Conservation (phyloP, 2,113 vertebrate genomes). For the Cheilinus undulatus region DNA sequence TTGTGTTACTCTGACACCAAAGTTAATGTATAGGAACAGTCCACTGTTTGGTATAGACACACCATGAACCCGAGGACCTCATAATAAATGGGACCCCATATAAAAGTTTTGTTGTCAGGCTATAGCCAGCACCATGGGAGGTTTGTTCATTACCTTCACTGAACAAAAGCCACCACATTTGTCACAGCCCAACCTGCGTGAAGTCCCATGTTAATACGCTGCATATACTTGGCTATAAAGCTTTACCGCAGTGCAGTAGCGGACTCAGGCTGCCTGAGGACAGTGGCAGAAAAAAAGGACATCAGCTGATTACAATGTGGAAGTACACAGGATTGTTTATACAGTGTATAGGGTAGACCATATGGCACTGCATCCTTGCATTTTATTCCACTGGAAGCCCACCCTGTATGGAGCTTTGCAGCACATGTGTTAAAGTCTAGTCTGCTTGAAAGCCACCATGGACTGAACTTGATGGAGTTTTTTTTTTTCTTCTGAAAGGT, state of each 20-base stretch:
- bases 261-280: neutral
- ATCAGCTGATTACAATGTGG: neutral
- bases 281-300: neutral
- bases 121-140: constrained; percentile 32
- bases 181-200: constrained; percentile 22
- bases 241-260: neutral
- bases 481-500: no score
- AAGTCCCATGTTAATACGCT: constrained; percentile 1
- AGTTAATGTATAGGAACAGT: neutral
- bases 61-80: neutral
- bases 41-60: neutral
- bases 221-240: neutral
- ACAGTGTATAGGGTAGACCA: neutral
- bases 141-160: constrained; percentile 1
- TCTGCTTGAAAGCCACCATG: no score
- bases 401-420: no score
- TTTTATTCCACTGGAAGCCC: neutral
- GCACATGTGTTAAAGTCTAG: no score
- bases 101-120: constrained; percentile 46
- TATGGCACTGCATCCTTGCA: neutral
- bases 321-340: no score
- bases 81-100: constrained; percentile 1
- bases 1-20: constrained; percentile 7
- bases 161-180: neutral
- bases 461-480: no score